phyloP scores from a whole-genome alignment of 2,888 invertebrate genomes.

The Embidobia sp. region DNA sequence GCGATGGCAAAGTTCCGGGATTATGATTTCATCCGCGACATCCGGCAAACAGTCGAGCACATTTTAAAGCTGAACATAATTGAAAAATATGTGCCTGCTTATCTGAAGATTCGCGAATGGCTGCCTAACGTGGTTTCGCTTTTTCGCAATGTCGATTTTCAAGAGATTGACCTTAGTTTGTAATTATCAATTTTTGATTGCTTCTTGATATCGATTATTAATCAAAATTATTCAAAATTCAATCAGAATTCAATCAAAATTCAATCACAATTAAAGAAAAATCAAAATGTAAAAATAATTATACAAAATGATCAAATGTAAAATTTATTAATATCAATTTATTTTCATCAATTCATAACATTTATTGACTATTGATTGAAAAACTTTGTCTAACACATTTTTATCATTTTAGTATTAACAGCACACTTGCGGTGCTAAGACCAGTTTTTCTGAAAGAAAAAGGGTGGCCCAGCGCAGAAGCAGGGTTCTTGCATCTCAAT shows the following conservation, averaged over 20 bases:
- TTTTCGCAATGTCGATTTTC: conserved; percentile 72
- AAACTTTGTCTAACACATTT: not conserved
- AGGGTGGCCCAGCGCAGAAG: conserved; percentile 70
- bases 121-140: conserved; percentile 73
- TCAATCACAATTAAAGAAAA: too few relatives aligned
- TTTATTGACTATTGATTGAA: not conserved
- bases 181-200: conserved; percentile 66
- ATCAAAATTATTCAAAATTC: not conserved
- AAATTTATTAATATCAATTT: too few relatives aligned
- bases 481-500: conserved; percentile 70
- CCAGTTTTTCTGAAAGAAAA: conserved; percentile 70
- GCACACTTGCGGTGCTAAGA: conserved; percentile 69
- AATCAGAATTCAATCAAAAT: too few relatives aligned
- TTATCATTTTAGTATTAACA: conserved; percentile 70
- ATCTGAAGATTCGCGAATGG: conserved; percentile 79
- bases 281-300: too few relatives aligned
- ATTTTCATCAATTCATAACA: not conserved
- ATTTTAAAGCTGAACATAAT: conserved; percentile 81
- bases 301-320: too few relatives aligned
- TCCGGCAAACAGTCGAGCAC: conserved; percentile 82
- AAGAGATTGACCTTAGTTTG: conserved; percentile 74
- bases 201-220: not conserved
- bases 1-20: conserved; percentile 82
- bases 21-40: conserved; percentile 80
- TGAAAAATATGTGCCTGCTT: conserved; percentile 82